phyloP scores from a whole-genome alignment of 2,888 invertebrate genomes.

The Bugulina stolonifera region DNA sequence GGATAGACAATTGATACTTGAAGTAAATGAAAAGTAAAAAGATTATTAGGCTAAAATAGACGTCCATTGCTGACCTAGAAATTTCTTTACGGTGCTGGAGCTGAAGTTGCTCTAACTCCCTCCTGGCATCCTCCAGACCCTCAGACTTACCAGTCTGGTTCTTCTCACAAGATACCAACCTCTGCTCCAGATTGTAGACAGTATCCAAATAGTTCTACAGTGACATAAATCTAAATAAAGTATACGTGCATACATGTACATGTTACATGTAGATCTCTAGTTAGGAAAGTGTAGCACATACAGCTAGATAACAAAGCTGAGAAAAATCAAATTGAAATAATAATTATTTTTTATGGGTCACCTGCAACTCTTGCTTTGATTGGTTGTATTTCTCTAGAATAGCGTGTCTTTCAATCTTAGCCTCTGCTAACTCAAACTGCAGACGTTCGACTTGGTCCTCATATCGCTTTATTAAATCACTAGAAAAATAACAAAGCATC shows the following conservation, averaged over 20 bases:
- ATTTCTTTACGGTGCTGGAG: slow-evolving; percentile 5
- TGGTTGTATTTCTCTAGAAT: slow-evolving; percentile 7
- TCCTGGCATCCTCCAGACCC: slow-evolving; percentile 8
- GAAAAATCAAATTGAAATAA: too few species aligned
- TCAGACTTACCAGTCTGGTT: slow-evolving; percentile 6
- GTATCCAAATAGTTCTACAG: slow-evolving; percentile 1
- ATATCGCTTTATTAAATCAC: background rate
- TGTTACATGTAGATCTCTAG: too few species aligned
- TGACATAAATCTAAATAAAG: too few species aligned
- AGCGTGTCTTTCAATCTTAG: slow-evolving; percentile 10
- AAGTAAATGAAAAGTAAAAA: too few species aligned
- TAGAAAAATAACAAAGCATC: too few species aligned
- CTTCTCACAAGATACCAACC: background rate
- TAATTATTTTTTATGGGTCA: too few species aligned
- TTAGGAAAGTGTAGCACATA: too few species aligned
- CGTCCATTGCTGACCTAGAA: background rate
- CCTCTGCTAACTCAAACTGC: slow-evolving; percentile 14
- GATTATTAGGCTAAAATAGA: too few species aligned
- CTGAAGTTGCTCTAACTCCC: background rate
- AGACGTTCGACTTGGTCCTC: background rate
- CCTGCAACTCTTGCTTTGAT: slow-evolving; percentile 10
- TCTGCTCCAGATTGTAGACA: background rate
- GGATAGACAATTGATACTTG: too few species aligned
- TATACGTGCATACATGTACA: too few species aligned
- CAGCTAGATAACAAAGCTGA: too few species aligned